Evolutionary conservation across 2,797 vertebrate species (phyloP).

Genomic region (Pangasius krempfi): DNA sequence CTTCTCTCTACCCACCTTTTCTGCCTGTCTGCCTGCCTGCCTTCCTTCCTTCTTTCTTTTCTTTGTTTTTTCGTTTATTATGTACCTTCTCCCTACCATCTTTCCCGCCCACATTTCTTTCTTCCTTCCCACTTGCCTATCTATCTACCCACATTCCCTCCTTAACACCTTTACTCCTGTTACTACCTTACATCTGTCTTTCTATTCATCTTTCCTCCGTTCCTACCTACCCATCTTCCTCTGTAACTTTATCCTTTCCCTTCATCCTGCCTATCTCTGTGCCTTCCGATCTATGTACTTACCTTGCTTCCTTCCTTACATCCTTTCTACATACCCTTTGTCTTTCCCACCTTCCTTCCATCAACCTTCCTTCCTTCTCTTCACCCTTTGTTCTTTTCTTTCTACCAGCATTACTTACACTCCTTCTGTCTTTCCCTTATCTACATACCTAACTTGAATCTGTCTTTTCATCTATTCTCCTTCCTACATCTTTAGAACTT

Average conservation of each 20-base stretch:
- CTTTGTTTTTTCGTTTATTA: too few species aligned
- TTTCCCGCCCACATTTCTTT: not conserved
- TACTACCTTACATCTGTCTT: not conserved
- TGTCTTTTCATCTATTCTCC: not conserved
- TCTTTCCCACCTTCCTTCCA: not conserved
- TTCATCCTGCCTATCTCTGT: not conserved
- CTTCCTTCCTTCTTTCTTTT: not conserved
- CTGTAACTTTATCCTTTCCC: not conserved
- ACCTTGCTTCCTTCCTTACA: not conserved
- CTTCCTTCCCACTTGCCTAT: not conserved
- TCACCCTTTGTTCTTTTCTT: not conserved
- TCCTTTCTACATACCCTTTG: too few species aligned
- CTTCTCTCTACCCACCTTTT: not conserved
- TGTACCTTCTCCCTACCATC: not conserved
- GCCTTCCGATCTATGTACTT: not conserved
- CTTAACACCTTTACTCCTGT: not conserved
- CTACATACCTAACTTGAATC: not conserved
- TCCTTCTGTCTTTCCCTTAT: not conserved
- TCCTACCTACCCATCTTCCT: not conserved
- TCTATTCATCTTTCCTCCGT: not conserved
- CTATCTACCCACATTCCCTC: not conserved
- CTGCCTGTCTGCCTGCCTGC: not conserved
- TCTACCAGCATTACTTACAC: not conserved
- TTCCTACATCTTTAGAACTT: not conserved
- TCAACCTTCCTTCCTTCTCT: not conserved